Percentiles rank a stretch among this genome's conserved stretches.
Conservation (phyloP, 2,797 vertebrate genomes). For the Myotis myotis region DNA sequence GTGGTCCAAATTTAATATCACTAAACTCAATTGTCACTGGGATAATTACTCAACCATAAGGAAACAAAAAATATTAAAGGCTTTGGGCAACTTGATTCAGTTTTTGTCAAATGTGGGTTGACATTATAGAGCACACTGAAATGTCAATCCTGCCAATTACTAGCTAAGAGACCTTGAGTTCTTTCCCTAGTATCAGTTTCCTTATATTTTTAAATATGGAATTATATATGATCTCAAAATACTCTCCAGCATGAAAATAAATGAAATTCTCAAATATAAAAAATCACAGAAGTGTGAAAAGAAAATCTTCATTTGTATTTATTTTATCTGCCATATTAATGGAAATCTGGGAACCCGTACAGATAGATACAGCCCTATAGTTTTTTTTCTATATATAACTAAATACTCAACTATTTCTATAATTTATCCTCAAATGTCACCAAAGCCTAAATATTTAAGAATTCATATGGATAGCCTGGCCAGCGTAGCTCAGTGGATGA, state of each 20-base stretch:
- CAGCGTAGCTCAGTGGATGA: too few relatives aligned
- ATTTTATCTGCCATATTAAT: neutral
- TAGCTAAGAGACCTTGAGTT: neutral
- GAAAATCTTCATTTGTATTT: neutral
- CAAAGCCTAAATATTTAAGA: neutral
- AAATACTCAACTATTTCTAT: neutral
- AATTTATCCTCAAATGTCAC: neutral
- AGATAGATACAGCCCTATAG: neutral
- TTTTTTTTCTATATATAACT: neutral
- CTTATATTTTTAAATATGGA: neutral
- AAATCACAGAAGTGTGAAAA: neutral
- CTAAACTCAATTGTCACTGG: neutral
- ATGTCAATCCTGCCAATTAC: neutral
- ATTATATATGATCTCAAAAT: neutral
- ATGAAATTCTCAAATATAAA: neutral
- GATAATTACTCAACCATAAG: neutral
- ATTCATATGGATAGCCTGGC: neutral
- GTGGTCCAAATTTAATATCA: neutral
- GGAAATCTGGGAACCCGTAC: neutral
- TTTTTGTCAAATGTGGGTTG: neutral
- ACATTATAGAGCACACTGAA: neutral
- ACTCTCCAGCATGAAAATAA: neutral
- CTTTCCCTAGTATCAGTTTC: neutral
- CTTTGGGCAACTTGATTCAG: neutral
- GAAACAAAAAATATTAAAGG: neutral